Evolutionary conservation across 2,113 vertebrate genomes (phyloP).

Genomic region (Dascyllus trimaculatus): DNA sequence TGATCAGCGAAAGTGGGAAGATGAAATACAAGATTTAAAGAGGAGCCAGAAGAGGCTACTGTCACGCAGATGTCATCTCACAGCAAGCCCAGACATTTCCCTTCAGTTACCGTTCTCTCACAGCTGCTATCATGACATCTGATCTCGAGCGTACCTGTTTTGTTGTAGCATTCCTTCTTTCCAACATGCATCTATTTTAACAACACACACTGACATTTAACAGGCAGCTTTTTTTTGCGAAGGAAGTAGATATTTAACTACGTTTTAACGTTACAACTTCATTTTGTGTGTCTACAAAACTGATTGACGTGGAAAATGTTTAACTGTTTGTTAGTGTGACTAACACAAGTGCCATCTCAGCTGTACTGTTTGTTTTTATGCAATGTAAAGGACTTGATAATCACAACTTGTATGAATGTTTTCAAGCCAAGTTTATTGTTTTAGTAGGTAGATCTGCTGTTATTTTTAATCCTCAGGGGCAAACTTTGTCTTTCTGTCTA

Average conservation of each 20-base stretch:
- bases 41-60: slow-evolving; percentile 25
- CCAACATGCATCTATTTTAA: slow-evolving; percentile 33
- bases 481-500: slow-evolving; percentile 20
- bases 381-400: slow-evolving; percentile 15
- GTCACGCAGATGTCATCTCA: slow-evolving; percentile 37
- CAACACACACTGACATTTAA: slow-evolving; percentile 23
- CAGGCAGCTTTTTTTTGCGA: slow-evolving; percentile 22
- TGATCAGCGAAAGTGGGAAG: slow-evolving; percentile 93
- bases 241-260: background rate
- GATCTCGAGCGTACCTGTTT: slow-evolving; percentile 42
- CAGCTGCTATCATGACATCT: slow-evolving; percentile 61
- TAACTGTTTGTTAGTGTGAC: slow-evolving; percentile 1
- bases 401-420: no score
- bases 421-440: slow-evolving; percentile 4
- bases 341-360: slow-evolving; percentile 6
- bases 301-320: background rate
- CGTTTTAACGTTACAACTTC: background rate
- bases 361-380: slow-evolving; percentile 11
- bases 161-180: slow-evolving; percentile 48
- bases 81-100: slow-evolving; percentile 50
- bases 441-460: slow-evolving; percentile 5
- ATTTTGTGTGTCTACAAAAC: background rate
- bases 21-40: slow-evolving; percentile 91
- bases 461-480: slow-evolving; percentile 22
- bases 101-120: slow-evolving; percentile 33